Percentiles rank a stretch among this genome's conserved stretches.
Evolutionary conservation across 2,888 invertebrate genomes (phyloP).

Genomic region (Diadegma fenestrale): DNA sequence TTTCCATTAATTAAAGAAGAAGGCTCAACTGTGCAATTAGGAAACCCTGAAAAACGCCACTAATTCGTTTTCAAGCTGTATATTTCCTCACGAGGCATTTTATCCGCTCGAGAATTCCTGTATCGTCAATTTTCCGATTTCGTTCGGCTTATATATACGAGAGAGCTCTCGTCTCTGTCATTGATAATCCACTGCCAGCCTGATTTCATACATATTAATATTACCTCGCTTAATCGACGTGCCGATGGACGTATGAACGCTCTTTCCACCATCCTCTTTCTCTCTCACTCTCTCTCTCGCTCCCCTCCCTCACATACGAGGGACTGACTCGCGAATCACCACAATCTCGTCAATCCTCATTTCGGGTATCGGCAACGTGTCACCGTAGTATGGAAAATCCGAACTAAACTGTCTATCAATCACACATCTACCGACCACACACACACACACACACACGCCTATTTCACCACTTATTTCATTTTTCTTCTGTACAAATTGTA

Average conservation of each 20-base stretch:
- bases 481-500: background rate
- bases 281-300: constrained; percentile 4
- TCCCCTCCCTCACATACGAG: background rate
- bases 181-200: constrained; percentile 50
- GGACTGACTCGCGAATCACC: constrained; percentile 27
- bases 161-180: constrained; percentile 45
- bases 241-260: constrained; percentile 68
- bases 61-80: background rate
- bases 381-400: constrained; percentile 28
- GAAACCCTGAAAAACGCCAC: background rate
- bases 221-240: constrained; percentile 75
- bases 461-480: background rate
- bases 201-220: constrained; percentile 64
- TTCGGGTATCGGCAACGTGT: constrained; percentile 61
- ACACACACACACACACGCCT: background rate
- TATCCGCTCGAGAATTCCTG: background rate
- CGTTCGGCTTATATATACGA: constrained; percentile 3
- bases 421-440: background rate
- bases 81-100: background rate
- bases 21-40: background rate
- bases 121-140: constrained; percentile 6
- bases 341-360: constrained; percentile 67
- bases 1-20: background rate
- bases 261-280: background rate
- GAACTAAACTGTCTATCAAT: constrained; percentile 43